Conservation (phyloP, 2,888 invertebrate species). For the Meloe dianella region DNA sequence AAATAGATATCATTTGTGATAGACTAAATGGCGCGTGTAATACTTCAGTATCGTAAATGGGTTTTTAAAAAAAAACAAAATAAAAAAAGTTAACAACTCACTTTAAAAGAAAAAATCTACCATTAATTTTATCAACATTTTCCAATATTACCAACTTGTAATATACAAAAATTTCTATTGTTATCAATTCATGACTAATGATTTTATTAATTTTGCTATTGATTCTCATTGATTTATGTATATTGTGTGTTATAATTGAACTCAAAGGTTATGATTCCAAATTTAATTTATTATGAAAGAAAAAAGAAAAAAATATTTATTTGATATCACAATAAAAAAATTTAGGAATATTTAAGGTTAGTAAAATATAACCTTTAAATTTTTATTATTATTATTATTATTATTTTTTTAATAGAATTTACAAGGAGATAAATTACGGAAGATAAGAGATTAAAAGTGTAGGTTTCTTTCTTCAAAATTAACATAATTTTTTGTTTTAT, state of each 20-base stretch:
- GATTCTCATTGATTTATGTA: constrained; percentile 8
- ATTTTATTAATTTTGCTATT: neutral
- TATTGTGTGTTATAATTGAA: constrained; percentile 6
- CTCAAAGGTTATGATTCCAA: constrained; percentile 4
- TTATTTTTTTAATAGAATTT: neutral
- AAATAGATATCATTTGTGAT: neutral
- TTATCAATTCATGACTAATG: constrained; percentile 7
- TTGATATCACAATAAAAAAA: neutral
- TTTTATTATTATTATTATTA: neutral
- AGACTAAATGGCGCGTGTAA: constrained; percentile 8
- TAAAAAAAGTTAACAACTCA: too few relatives aligned
- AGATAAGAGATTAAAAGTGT: constrained; percentile 3
- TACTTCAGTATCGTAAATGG: neutral
- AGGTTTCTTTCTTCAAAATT: neutral
- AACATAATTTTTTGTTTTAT: neutral
- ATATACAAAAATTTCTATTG: neutral
- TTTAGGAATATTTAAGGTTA: constrained; percentile 3
- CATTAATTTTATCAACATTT: neutral
- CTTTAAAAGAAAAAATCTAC: neutral
- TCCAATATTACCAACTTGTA: neutral
- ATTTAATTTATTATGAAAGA: neutral
- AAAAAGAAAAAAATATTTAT: neutral
- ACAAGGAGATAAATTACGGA: neutral
- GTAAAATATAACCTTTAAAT: constrained; percentile 1
- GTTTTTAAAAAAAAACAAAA: too few relatives aligned